Evolutionary conservation across 2,797 vertebrate species (phyloP), one percentile per base, ranked within the genome.

Genomic region (Takifugu ocellatus): DNA sequence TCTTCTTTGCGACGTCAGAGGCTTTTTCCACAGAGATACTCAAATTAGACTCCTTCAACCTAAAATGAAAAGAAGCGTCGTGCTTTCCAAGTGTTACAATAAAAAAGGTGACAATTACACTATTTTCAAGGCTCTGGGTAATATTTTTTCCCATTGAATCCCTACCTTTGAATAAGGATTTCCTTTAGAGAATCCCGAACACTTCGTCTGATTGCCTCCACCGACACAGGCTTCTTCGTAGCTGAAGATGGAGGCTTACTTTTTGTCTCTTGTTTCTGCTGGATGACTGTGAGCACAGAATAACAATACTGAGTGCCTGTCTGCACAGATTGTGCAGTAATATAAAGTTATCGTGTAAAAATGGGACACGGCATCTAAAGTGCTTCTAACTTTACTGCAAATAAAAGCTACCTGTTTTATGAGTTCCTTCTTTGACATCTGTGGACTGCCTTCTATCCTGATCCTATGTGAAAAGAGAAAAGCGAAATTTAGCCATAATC

Each of bases 131-230:
- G 6, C 4, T 49, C 6, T n/a, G 36, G 43, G 17, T 14, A 3
- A 27, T 25, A 6, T 12, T 24, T 31, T 29, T 29, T 31, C 29
- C 52, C 14, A 14, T 54, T 11, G 48, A 68, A 53, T 7, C 42
- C 70, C 72, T 80, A 97, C 97, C 97, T 95, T 86, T 96, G 98
- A 77, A 94, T 81, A 3, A 99, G 92, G 74, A 99, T 98, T 69
- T 98, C 97, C 82, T 95, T 97, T 46, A 99, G 90, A 51, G 97
- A 96, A 24, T 98, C 96, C 2, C 94, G 93, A 56, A 99, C 97
- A 17, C 94, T 99, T 69, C 95, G 92, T 68, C 97, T 92, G 87
- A 99, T 98, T 70, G 97, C 94, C 63, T 97, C 96, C 61, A 94
- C 90, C 72, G 97, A 98, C 47, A 81, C 87, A 0, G 95, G 97